A percentile compares a stretch with the other conserved stretches of the same genome.
Conservation (phyloP, 2,113 vertebrate genomes). For the Myodes glareolus region DNA sequence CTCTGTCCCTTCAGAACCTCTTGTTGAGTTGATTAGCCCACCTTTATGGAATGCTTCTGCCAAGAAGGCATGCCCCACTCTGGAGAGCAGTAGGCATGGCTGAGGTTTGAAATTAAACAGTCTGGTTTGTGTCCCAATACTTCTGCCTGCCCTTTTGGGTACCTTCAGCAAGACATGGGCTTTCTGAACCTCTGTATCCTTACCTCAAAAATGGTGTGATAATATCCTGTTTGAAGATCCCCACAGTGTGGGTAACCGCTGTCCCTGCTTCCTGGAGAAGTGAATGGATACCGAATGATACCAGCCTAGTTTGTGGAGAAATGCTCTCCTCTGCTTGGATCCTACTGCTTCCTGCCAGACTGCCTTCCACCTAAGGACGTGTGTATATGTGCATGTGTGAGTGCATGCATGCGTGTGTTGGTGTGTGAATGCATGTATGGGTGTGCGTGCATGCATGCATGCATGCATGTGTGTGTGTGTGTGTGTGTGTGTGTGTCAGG, state of each 20-base stretch:
- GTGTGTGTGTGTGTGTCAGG: no score
- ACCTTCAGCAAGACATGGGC: not conserved
- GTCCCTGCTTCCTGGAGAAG: not conserved
- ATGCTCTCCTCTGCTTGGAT: not conserved
- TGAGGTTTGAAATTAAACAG: not conserved
- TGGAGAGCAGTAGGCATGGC: not conserved
- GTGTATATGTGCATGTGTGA: not conserved
- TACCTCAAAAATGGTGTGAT: not conserved
- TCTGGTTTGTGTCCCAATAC: not conserved
- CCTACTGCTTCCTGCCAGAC: not conserved
- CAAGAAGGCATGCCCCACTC: not conserved
- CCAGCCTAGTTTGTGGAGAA: not conserved
- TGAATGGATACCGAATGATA: not conserved
- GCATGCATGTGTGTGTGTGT: no score
- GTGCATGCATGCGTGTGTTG: not conserved
- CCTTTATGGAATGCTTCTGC: not conserved
- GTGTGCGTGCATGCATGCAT: no score
- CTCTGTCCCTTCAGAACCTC: not conserved
- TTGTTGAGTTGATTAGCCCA: not conserved
- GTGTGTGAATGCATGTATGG: no score
- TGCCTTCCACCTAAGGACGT: not conserved
- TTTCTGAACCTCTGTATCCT: not conserved
- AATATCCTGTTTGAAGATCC: not conserved
- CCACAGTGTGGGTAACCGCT: not conserved
- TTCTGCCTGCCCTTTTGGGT: not conserved